phyloP scores from a whole-genome alignment of 2,888 invertebrate species.

The Campoletis raptor region DNA sequence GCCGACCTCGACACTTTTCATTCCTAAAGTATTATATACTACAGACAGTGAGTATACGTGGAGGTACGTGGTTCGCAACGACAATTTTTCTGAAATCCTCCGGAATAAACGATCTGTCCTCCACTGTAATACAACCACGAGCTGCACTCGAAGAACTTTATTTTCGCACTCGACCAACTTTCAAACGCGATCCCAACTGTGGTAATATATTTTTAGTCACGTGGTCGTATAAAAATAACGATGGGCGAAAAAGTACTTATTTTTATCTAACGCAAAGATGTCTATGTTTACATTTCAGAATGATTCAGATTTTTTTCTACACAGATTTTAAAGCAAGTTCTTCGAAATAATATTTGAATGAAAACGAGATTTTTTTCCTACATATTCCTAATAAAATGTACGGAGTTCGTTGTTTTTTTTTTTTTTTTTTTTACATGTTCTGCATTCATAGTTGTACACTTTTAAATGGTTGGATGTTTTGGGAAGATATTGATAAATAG shows the following conservation, averaged over 20 bases:
- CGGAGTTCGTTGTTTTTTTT: neutral
- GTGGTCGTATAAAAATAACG: slow-evolving; percentile 2
- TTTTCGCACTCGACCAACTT: slow-evolving; percentile 37
- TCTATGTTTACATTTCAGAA: neutral
- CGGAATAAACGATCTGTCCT: slow-evolving; percentile 46
- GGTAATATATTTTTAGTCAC: slow-evolving; percentile 22
- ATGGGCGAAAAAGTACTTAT: slow-evolving; percentile 3
- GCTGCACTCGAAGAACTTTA: slow-evolving; percentile 42
- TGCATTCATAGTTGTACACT: neutral
- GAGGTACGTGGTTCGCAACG: slow-evolving; percentile 61
- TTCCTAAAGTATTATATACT: slow-evolving; percentile 60
- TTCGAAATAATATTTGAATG: neutral
- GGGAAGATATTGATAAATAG: neutral
- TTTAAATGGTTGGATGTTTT: neutral
- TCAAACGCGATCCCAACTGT: neutral
- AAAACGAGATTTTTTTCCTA: neutral
- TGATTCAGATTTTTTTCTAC: neutral
- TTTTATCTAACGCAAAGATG: neutral
- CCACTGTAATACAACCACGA: slow-evolving; percentile 33
- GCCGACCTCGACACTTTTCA: slow-evolving; percentile 62
- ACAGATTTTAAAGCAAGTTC: neutral
- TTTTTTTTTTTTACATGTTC: neutral
- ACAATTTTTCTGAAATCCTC: slow-evolving; percentile 60
- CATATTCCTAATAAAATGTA: neutral
- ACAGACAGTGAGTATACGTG: slow-evolving; percentile 1